Evolutionary conservation across 2,113 vertebrate genomes (phyloP), one percentile per base, ranked within the genome.

Genomic region (Carlito syrichta): DNA sequence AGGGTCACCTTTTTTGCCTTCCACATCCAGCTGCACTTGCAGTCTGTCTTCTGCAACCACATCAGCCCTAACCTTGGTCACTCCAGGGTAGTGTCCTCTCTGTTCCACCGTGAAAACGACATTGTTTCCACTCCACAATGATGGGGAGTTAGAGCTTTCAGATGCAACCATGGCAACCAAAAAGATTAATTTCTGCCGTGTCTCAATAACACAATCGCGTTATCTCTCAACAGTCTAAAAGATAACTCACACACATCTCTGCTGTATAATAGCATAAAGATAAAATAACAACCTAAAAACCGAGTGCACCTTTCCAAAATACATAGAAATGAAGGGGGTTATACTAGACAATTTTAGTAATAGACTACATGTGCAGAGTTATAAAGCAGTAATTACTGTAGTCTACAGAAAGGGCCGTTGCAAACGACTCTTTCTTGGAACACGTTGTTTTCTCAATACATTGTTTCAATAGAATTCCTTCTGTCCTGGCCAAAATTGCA

Each of bases 81-180:
- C 74, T 91, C 76, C 54, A 50, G 40, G 68, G 48, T 54, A 93
- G 17, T 35, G 7, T 30, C 79, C 32, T 96, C 96, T 96, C 95
- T 43, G 45, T 86, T 89, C 68, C 82, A 68, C 89, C 78, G 78
- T 54, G 48, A 82, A 90, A 95, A 92, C 62, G 83, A 7, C 23
- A 54, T 54, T 89, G 83, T 54, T 96, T 74, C 52, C 90, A 88
- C 81, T 90, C 73, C 85, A 83, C 74, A 97, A 56, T 86, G 38
- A 50, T 77, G 60, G 77, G 92, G 81, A 84, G 86, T 43, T 56
- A 22, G 48, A 85, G 74, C 73, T 86, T 96, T 82, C 66, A 45
- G 19, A 50, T 71, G 96, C 91, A 97, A 97, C 74, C 96, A 90
- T 95, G 86, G 95, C 38, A 97, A 98, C 30, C 2, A 54, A 94